Evolutionary conservation across 2,113 vertebrate species (phyloP), one percentile per base, ranked within the genome.

Genomic region (Callithrix jacchus): DNA sequence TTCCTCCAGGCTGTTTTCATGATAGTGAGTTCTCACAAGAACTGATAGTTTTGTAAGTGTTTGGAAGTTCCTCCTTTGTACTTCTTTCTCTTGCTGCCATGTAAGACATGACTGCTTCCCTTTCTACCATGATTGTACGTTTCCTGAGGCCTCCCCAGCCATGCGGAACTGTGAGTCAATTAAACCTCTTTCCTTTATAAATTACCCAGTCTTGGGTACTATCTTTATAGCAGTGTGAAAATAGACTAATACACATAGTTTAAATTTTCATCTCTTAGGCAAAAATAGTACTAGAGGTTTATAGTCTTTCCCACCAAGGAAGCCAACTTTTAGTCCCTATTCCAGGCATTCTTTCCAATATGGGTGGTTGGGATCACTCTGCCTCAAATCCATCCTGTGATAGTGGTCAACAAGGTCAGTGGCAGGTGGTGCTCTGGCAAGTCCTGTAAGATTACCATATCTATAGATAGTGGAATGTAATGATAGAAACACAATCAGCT

Each of bases 281-380:
- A 77, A 97, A 93, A 84, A 83, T 42, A 86, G 66, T 87, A 56
- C 49, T n/a, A 95, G 84, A 71, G 52, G 32, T 37, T 3, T 85
- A 21, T 42, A 61, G n/a, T 64, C 54, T 89, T 94, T 77, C 49
- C 40, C 30, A 74, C 2, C 0, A 13, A 73, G 16, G 82, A 40
- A 10, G 21, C n/a, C 25, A 88, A 10, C 5, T 42, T 32, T 61
- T 68, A 35, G 3, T 82, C 42, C 8, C 20, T 37, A 58, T 18
- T 45, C 35, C 3, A 81, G 23, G 37, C 32, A 61, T 45, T 42
- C 58, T 86, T 27, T 91, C 23, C n/a, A 66, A 0, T 5, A 4
- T 9, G 58, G 3, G 35, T 68, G 20, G 58, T 0, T 37, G 49
- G 71, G 37, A 66, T 37, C 42, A 47, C 18, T 91, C 40, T 84